A percentile compares a stretch with the other conserved stretches of the same genome.
Conservation (phyloP, 30 jellyfish, hydroid and myxozoan species). For the Aurelia sp. region DNA sequence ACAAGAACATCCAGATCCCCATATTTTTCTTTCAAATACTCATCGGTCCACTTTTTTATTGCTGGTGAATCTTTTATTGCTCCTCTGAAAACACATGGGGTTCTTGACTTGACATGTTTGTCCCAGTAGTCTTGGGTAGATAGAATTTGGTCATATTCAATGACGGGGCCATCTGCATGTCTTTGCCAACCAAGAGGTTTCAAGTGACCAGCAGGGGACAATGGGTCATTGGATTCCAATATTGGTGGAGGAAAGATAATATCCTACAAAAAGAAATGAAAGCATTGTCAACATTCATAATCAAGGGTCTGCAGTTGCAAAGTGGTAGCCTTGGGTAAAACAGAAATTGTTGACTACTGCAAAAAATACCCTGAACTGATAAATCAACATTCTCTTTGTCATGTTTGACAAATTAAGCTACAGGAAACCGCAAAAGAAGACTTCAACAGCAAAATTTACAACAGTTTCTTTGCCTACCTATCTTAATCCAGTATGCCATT, state of each 20-base stretch:
- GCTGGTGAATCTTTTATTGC: conserved; percentile 86
- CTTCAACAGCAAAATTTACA: too few relatives aligned
- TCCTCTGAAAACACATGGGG: conserved; percentile 73
- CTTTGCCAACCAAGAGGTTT: conserved; percentile 87
- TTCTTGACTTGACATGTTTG: conserved; percentile 65
- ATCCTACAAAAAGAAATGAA: conserved; percentile 2
- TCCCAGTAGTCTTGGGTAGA: conserved; percentile 76
- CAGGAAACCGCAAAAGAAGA: too few relatives aligned
- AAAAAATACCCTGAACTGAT: too few relatives aligned
- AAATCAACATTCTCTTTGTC: too few relatives aligned
- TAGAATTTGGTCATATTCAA: conserved; percentile 67
- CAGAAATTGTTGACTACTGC: too few relatives aligned
- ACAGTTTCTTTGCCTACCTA: too few relatives aligned
- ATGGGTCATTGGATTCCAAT: conserved; percentile 7
- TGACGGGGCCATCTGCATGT: conserved; percentile 83
- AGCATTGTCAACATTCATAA: too few relatives aligned
- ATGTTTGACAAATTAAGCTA: too few relatives aligned
- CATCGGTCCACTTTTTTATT: conserved; percentile 67
- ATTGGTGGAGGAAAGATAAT: conserved; percentile 67
- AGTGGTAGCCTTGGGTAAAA: too few relatives aligned
- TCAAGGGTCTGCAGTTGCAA: too few relatives aligned
- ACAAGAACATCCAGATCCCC: conserved; percentile 92
- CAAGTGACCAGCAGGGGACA: conserved; percentile 68
- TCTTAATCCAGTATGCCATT: too few relatives aligned
- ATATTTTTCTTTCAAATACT: conserved; percentile 69